Evolutionary conservation across 2,888 invertebrate genomes (phyloP), one percentile per base, ranked within the genome.

Genomic region (Xanthostigma xanthostigma): DNA sequence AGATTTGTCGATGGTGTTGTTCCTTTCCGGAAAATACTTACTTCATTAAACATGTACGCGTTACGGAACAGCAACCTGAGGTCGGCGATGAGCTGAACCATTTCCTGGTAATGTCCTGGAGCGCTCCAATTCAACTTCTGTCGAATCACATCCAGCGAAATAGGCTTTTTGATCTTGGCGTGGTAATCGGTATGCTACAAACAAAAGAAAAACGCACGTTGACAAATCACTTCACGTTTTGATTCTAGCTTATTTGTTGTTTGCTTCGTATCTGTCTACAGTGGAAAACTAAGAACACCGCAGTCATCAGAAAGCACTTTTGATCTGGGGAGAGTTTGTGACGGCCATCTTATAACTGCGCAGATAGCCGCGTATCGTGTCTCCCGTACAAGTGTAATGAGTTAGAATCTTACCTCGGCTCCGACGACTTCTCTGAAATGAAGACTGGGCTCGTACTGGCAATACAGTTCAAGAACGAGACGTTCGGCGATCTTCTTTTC

Each of bases 361-460:
- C 27, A 27, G 27, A 27, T 6, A 6, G 27, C 6, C 27, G 6
- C 27, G 27, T 27, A 27, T 27, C 27, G n/a, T 27, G 27, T 6
- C 27, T 27, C 27, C 27, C 27, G 27, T 6, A 27, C 27, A 27
- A 27, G 1, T 3, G 27, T 27, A 6, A 27, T 1, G 27, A 3
- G 27, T 27, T 27, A 3, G 6, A 27, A 41, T 66, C 73, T 72
- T 67, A 85, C 84, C 61, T 85, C 82, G 44, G 75, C 69, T 54
- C 84, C 81, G 55, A 90, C 86, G 48, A 86, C 76, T 69, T 91
- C 89, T 61, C 93, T 80, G 70, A 94, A 93, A 52, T 85, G 81
- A 59, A 88, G 77, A 69, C 90, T 90, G 58, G 80, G 78, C 64
- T 91, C 91, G 64, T 88, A 88, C 68, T 93, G 91, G 66, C 91